Percentiles rank a stretch among this genome's conserved stretches.
phyloP scores from a whole-genome alignment of 2,113 vertebrate genomes.

The Ailuropoda melanoleuca region DNA sequence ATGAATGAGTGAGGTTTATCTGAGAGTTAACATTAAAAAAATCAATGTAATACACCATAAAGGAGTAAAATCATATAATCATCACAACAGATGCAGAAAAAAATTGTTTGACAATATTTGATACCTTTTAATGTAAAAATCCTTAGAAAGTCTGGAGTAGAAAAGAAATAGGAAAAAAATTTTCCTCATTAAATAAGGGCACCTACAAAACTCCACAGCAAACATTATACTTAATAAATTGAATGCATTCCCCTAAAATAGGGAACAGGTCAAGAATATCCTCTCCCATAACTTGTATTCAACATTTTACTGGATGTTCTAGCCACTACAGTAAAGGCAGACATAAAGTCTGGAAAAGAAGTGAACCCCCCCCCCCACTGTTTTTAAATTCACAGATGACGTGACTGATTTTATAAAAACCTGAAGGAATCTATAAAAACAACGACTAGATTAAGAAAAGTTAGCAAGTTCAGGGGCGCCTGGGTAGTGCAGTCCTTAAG shows the following conservation, averaged over 20 bases:
- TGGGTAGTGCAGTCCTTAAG: no score
- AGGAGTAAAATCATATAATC: neutral
- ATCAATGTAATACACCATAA: constrained; percentile 1
- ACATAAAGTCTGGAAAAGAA: neutral
- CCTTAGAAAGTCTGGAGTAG: neutral
- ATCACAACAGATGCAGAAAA: neutral
- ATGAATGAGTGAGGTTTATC: neutral
- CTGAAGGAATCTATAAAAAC: neutral
- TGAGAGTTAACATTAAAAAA: neutral
- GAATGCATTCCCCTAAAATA: neutral
- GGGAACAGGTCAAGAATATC: neutral
- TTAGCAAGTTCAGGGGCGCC: neutral
- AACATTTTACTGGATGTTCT: neutral
- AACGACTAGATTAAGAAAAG: neutral
- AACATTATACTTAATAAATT: neutral
- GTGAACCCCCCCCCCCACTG: neutral
- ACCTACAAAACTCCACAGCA: neutral
- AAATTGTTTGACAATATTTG: neutral
- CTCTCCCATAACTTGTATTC: neutral
- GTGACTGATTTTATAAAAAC: neutral
- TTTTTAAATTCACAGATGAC: neutral
- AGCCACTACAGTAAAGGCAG: neutral
- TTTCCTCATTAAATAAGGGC: neutral
- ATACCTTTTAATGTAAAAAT: constrained; percentile 7
- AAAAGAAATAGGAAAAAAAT: neutral